These are phyloP conservation scores for Pyrgilauda ruficollis DNA, from an alignment of 2,113 vertebrate species.

Conservation along the genomic window DNA sequence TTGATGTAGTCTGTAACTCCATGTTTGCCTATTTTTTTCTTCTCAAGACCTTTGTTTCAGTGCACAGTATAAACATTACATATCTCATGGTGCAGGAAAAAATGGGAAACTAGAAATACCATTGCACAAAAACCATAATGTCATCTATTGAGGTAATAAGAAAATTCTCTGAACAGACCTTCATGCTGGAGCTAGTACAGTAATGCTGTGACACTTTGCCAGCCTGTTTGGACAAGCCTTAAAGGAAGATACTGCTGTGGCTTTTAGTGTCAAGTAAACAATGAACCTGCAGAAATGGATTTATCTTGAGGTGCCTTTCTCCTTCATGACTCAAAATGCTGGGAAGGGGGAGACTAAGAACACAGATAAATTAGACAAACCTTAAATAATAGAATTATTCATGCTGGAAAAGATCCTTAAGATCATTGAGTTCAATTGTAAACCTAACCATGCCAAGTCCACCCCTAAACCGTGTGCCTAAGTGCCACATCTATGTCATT, in stretches of 20 bases:
- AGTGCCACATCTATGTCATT: accelerated
- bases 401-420: neutral
- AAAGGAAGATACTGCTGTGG: neutral
- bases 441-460: neutral
- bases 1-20: neutral
- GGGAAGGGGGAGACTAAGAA: neutral
- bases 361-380: neutral
- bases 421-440: accelerated
- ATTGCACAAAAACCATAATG: neutral
- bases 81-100: neutral
- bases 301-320: neutral
- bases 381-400: neutral
- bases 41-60: neutral
- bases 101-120: neutral
- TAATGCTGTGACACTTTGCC: neutral
- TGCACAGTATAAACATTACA: neutral
- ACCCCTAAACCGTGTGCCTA: neutral
- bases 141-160: neutral
- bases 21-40: neutral
- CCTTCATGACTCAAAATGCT: neutral
- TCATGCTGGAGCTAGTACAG: neutral
- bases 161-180: neutral
- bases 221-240: neutral
- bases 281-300: neutral
- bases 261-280: neutral